Conservation (phyloP, 2,113 vertebrate species). For the Clarias magur region DNA sequence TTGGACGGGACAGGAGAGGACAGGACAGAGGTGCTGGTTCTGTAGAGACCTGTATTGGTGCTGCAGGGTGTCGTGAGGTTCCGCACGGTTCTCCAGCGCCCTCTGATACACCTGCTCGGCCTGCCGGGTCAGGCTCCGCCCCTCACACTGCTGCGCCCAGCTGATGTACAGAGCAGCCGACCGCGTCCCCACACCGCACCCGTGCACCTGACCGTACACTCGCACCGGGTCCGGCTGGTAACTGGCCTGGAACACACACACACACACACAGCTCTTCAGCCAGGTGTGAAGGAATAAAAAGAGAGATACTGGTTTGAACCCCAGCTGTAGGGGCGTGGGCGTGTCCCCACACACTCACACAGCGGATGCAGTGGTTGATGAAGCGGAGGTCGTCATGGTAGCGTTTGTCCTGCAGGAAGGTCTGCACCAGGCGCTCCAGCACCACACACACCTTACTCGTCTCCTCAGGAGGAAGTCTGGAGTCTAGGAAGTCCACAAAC, state of each 20-base stretch:
- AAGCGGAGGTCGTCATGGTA: conserved; percentile 83
- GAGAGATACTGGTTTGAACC: background rate
- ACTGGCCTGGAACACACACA: conserved; percentile 70
- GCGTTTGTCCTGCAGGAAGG: conserved; percentile 71
- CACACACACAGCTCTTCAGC: background rate
- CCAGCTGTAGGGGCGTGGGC: background rate
- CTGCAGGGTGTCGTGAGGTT: conserved; percentile 73
- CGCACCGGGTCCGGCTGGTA: conserved; percentile 69
- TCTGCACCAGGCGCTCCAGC: conserved; percentile 78
- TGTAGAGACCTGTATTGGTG: conserved; percentile 74
- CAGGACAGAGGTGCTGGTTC: background rate
- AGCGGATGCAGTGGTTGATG: conserved; percentile 80
- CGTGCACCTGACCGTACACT: conserved; percentile 73
- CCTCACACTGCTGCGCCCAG: conserved; percentile 79
- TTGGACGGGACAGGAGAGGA: background rate
- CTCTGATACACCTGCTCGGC: conserved; percentile 72
- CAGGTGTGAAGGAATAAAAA: background rate
- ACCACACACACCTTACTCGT: conserved; percentile 62
- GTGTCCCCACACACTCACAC: conserved; percentile 72
- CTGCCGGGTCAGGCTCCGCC: conserved; percentile 63
- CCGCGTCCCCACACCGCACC: conserved; percentile 73
- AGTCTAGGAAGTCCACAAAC: conserved; percentile 78
- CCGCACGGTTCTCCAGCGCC: conserved; percentile 76
- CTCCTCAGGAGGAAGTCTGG: conserved; percentile 58
- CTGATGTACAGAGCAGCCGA: conserved; percentile 74